Percentiles rank a stretch among this genome's conserved stretches.
phyloP scores from a whole-genome alignment of 2,797 vertebrate genomes.

The Philypnodon macrostomus region DNA sequence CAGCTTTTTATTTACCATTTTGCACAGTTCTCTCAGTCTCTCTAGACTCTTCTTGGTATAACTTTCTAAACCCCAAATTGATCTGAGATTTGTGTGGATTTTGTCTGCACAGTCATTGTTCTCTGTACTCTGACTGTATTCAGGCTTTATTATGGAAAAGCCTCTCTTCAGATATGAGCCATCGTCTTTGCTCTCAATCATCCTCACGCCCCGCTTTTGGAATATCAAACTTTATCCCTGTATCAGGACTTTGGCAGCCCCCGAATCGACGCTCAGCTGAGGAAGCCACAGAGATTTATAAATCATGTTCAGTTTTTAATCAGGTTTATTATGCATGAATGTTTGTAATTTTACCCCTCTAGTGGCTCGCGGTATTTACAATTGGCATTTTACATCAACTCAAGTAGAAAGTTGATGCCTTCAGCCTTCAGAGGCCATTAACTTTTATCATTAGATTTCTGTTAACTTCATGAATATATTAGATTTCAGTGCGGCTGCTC shows the following conservation, averaged over 20 bases:
- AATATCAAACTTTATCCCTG: constrained; percentile 74
- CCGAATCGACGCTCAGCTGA: constrained; percentile 56
- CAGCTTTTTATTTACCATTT: constrained; percentile 9
- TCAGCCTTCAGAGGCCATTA: constrained; percentile 74
- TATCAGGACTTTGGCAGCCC: constrained; percentile 65
- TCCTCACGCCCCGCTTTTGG: constrained; percentile 55
- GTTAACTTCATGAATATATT: constrained; percentile 88
- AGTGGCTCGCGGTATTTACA: constrained; percentile 49
- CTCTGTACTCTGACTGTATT: constrained; percentile 58
- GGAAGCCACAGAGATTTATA: constrained; percentile 65
- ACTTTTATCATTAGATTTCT: constrained; percentile 72
- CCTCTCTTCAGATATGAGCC: constrained; percentile 71
- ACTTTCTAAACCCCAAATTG: constrained; percentile 65
- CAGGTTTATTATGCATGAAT: constrained; percentile 67
- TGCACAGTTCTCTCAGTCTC: constrained; percentile 16
- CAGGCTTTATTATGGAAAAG: constrained; percentile 67
- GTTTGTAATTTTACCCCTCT: constrained; percentile 69
- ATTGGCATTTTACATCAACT: constrained; percentile 57
- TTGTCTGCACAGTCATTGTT: constrained; percentile 56
- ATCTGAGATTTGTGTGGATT: constrained; percentile 69
- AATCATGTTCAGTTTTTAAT: constrained; percentile 69
- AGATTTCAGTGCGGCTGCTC: constrained; percentile 79
- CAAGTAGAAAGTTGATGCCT: constrained; percentile 63
- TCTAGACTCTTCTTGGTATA: constrained; percentile 42
- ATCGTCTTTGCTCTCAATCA: constrained; percentile 70